Base-by-base conservation (phyloP, 2,888 invertebrate species). In the Crepidodera aurea region DNA sequence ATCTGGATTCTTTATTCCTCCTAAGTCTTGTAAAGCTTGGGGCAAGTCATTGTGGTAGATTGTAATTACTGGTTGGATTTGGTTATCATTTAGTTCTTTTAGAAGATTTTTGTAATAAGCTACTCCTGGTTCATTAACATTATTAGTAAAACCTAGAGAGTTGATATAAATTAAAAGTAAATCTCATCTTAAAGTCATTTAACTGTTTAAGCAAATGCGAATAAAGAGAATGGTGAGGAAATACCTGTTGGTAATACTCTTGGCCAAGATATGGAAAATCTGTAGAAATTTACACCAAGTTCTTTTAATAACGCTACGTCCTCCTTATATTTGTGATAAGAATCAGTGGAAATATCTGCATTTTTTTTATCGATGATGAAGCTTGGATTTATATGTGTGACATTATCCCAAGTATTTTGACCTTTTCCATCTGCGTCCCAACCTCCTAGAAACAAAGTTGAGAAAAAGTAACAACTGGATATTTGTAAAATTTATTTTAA, bases 241-340 rank as follows among this genome's bases (percentile, higher is more conserved):
- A 22, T 22, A 16, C 91, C 93, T 13, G 84, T 85, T 0, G 92
- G 91, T 66, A 93, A 79, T 46, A 93, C 83, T 51, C 93, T 83
- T 0, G 90, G 80, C 93, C 93, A 94, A 0, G 91, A 87, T 71
- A 91, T 83, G 0, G 90, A 90, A 77, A 91, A 90, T 34, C 90
- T 84, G 77, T 90, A 90, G 60, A 87, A 84, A 68, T 87, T 81
- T 0, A 87, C 88, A 13, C 87, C 87, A 1, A 89, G 78, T 64
- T 87, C 84, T 56, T 83, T 83, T 1, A 88, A 80, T 84, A 88
- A 84, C 78, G 86, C 83, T 0, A 85, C 86, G 73, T 89, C 89
- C 44, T 86, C 86, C 71, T 84, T 83, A 75, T 86, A 88, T 60
- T 85, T 83, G 73, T 89, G 85, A 74, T 90, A 90, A 15, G 88